phyloP scores from a whole-genome alignment of 2,113 vertebrate genomes.

The Scophthalmus maximus region DNA sequence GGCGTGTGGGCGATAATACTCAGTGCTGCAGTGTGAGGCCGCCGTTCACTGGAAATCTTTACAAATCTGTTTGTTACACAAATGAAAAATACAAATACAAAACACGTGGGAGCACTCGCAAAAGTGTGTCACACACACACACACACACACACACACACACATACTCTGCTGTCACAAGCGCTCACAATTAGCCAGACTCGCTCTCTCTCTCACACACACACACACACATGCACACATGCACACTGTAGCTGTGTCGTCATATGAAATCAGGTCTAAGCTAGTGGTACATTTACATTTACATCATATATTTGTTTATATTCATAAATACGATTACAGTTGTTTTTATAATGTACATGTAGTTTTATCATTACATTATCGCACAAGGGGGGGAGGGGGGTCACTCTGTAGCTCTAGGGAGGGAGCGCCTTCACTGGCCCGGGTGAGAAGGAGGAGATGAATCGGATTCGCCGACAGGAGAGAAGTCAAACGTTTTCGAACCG shows the following conservation, averaged over 20 bases:
- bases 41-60: constrained; percentile 19
- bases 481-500: constrained; percentile 10
- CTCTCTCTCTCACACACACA: constrained; percentile 3
- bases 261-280: constrained; percentile 75
- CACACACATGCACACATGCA: constrained; percentile 31
- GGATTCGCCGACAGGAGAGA: constrained; percentile 17
- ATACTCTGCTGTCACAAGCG: constrained; percentile 40
- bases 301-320: constrained; percentile 73
- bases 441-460: constrained; percentile 36
- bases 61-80: constrained; percentile 74
- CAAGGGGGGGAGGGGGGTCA: constrained; percentile 22
- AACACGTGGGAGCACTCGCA: constrained; percentile 56
- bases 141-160: constrained; percentile 27
- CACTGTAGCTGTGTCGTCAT: constrained; percentile 68
- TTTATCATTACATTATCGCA: constrained; percentile 64
- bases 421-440: constrained; percentile 1
- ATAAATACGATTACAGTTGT: constrained; percentile 74
- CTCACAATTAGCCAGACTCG: constrained; percentile 32
- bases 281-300: constrained; percentile 79
- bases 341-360: constrained; percentile 72
- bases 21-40: constrained; percentile 44
- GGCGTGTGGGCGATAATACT: constrained; percentile 73
- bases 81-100: constrained; percentile 78
- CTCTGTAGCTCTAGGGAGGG: constrained; percentile 36
- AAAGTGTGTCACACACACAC: constrained; percentile 36